phyloP scores from a whole-genome alignment of 2,888 invertebrate genomes.

The Torymus auratus region DNA sequence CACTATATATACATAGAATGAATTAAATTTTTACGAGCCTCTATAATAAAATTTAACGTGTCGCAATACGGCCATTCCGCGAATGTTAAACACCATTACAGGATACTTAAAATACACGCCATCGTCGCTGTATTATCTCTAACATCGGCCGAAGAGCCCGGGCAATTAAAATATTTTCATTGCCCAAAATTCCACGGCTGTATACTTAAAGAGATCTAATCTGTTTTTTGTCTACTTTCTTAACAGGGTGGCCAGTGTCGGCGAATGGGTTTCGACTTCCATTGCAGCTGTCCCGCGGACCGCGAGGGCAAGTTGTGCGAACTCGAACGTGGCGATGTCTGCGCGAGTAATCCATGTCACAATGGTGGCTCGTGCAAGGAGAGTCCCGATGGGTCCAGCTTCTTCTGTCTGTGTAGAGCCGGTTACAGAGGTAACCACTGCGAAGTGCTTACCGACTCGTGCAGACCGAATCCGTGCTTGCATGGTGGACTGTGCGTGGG shows the following conservation, averaged over 20 bases:
- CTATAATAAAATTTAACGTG: not conserved
- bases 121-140: too few relatives aligned
- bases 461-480: constrained; percentile 94
- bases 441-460: constrained; percentile 91
- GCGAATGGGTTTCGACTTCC: constrained; percentile 89
- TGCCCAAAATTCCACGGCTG: too few relatives aligned
- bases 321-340: constrained; percentile 88
- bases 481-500: constrained; percentile 93
- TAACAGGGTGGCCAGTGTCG: constrained; percentile 88
- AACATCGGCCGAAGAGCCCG: too few relatives aligned
- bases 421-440: constrained; percentile 95
- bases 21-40: too few relatives aligned
- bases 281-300: constrained; percentile 87
- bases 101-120: too few relatives aligned
- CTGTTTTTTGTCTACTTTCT: not conserved
- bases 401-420: constrained; percentile 93
- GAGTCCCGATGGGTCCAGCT: constrained; percentile 90
- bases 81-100: too few relatives aligned
- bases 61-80: not conserved
- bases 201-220: too few relatives aligned
- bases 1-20: too few relatives aligned
- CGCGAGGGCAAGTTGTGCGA: constrained; percentile 92
- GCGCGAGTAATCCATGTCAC: constrained; percentile 90
- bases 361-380: constrained; percentile 95
- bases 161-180: too few relatives aligned